Base-by-base conservation (phyloP, 2,113 vertebrate species). In the Tupaia tana region DNA sequence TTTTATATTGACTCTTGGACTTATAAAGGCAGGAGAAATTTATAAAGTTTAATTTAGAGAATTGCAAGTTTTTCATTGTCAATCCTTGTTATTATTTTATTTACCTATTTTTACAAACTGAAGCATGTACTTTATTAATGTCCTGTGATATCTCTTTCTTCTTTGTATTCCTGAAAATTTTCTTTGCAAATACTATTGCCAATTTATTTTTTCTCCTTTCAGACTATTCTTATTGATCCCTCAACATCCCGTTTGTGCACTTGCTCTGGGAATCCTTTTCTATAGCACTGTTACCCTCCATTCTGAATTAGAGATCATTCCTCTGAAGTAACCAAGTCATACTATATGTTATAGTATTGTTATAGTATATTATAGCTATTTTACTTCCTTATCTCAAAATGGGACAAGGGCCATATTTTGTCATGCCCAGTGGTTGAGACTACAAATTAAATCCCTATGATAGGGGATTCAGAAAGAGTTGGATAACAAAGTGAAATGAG, bases 91-190 rank as follows among this genome's bases (percentile, higher is more conserved):
- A 43, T 43, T 43, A 43, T 43, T 43, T 43, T 43, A 43, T 43
- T 43, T 43, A 43, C 43, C 43, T 43, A 43, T 43, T 87, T 78
- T 69, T n/a, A 13, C 3, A 69, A 15, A 90, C 9, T 22, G 14
- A 74, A 63, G 9, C 20, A 61, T 43, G 12, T 29, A 10, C 16
- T n/a, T 61, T 96, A 63, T 86, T 81, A 84, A 58, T 34, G 34
- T 56, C 0, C 4, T 27, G 8, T 77, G 18, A 9, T 58, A 1
- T 87, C 85, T 82, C 8, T 22, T 58, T 27, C 18, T 77, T 81
- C 29, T 81, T 86, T 86, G 24, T 89, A 63, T 70, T 88, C 34
- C 84, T 82, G 59, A 54, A 94, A 34, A 89, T 88, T 58, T 61
- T 96, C 31, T 94, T 90, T 58, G 16, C 90, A 12, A 69, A 71